Base-by-base conservation (phyloP, 2,888 invertebrate species). In the Microplitis deprimator region DNA sequence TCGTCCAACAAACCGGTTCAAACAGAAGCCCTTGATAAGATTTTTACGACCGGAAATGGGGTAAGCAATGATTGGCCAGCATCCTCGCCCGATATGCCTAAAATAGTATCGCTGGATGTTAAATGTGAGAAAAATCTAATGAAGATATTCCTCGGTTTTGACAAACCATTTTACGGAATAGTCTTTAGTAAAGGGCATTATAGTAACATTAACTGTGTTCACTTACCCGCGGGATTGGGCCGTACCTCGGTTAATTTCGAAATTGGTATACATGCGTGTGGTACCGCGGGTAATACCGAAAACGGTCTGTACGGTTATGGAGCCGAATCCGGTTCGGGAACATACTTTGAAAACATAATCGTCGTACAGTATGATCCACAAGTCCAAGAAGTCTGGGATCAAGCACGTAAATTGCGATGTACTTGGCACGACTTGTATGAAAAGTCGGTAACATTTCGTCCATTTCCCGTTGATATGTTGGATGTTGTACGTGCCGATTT, bases 401-500 rank as follows among this genome's bases (percentile, higher is more conserved):
- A 97, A 89, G 97, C 97, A 0, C 92, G 97, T 73, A 97, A 97
- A 88, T 89, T 97, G 38, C 93, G 97, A 13, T 97, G 97, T 90
- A 97, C 97, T 0, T 98, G 97, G 97, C 97, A 97, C 87, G 97
- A 97, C 89, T 95, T 97, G 84, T 97, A 97, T 85, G 97, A 98
- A 90, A 98, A 98, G 88, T 96, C 97, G 5, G 97, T 97, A 0
- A 97, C 97, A 0, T 97, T 97, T 91, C 91, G 97, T 74, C 97
- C 97, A 0, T 97, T 97, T 93, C 97, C 97, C 0, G 97, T 98
- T 1, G 97, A 97, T 88, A 97, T 97, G 97, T 87, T 97, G 74
- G 97, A 97, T 89, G 97, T 97, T 5, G 97, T 97, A n/a, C 91
- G 97, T 73, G 97, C 97, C 3, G 97, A 97, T 85, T 98, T 98